Conservation (phyloP, 2,888 invertebrate species). For the Trissonchulus latispiculum region DNA sequence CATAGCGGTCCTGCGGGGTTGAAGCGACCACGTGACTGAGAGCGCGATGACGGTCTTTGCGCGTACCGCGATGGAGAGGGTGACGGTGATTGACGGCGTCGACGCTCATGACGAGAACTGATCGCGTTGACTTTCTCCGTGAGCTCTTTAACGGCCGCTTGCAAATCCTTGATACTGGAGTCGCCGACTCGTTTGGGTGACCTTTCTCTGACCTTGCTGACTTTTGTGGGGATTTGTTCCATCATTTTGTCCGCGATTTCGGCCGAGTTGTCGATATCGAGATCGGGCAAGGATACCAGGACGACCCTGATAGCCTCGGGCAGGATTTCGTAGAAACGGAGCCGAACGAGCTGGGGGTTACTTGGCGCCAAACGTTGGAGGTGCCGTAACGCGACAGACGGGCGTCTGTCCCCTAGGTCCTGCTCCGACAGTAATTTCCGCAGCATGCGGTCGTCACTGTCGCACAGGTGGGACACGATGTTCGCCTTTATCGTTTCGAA, state of each 20-base stretch:
- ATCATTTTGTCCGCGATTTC: constrained; percentile 17
- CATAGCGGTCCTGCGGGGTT: constrained; percentile 2
- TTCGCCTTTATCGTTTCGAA: neutral
- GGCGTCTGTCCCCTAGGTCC: neutral
- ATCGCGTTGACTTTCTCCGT: neutral
- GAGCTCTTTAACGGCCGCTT: neutral
- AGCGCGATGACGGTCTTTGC: too few species aligned
- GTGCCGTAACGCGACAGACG: constrained; percentile 1
- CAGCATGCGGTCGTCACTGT: constrained; percentile 4
- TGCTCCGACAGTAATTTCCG: constrained; percentile 10
- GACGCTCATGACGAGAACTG: neutral
- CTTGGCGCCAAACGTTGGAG: constrained; percentile 3
- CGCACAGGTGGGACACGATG: constrained; percentile 1
- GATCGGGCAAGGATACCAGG: neutral
- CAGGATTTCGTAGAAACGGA: constrained; percentile 13
- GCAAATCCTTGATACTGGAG: too few species aligned
- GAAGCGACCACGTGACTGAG: neutral
- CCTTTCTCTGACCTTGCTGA: too few species aligned
- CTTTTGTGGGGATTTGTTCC: neutral
- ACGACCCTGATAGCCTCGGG: constrained; percentile 2
- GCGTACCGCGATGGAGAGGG: too few species aligned
- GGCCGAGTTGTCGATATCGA: constrained; percentile 2
- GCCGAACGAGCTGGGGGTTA: neutral
- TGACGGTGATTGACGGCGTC: too few species aligned
- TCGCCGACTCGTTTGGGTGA: too few species aligned